A percentile compares a stretch with the other conserved stretches of the same genome.
Evolutionary conservation across 1,140 invertebrate genomes (phyloP).

Genomic region (Aphidius ervi): DNA sequence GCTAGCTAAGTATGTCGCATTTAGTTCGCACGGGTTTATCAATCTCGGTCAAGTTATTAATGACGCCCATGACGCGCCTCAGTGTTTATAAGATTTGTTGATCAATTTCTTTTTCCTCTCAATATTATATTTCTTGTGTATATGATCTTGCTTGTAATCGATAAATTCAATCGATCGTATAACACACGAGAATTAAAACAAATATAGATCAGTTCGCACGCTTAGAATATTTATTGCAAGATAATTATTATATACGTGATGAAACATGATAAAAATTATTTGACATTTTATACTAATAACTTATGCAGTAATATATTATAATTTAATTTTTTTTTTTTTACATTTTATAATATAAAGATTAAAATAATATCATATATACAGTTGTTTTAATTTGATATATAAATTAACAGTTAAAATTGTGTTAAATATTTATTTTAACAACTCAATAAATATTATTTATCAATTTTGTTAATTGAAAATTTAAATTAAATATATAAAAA

Average conservation of each 20-base stretch:
- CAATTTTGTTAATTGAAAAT: no score
- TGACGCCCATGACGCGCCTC: slow-evolving; percentile 11
- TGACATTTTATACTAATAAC: background rate
- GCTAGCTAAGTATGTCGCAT: slow-evolving; percentile 25
- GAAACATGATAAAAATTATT: slow-evolving; percentile 9
- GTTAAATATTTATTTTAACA: no score
- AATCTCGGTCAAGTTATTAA: slow-evolving; percentile 25
- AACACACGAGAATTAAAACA: slow-evolving; percentile 2
- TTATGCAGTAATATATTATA: background rate
- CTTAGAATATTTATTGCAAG: slow-evolving; percentile 3
- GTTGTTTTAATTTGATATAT: background rate
- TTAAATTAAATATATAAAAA: no score
- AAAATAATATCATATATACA: background rate
- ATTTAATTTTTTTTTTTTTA: background rate
- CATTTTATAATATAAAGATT: background rate
- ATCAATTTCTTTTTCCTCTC: background rate
- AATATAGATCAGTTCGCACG: slow-evolving; percentile 10
- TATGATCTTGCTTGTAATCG: background rate
- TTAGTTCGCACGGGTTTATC: slow-evolving; percentile 25
- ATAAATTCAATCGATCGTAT: no score
- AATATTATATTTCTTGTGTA: background rate
- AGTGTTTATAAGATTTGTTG: slow-evolving; percentile 1
- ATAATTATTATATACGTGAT: slow-evolving; percentile 7
- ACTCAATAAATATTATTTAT: no score
- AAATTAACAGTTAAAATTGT: background rate